phyloP scores from a whole-genome alignment of 1,140 invertebrate species.

The Listronotus bonariensis region DNA sequence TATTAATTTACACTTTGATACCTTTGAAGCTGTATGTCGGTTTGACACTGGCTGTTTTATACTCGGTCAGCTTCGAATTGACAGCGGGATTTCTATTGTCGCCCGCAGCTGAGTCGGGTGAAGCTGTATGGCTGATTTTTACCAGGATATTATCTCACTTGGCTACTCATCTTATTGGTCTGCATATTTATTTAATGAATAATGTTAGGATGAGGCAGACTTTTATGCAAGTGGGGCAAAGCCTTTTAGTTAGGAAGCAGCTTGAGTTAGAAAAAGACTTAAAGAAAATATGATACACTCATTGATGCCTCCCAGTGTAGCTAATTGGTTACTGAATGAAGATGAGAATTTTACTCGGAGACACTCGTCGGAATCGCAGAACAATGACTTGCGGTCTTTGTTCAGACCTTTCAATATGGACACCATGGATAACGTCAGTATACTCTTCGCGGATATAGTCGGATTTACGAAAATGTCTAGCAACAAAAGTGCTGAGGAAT shows the following conservation, averaged over 20 bases:
- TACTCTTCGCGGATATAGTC: conserved; percentile 97
- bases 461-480: conserved; percentile 98
- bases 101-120: conserved; percentile 43
- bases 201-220: conserved; percentile 90
- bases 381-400: conserved; percentile 76
- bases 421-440: conserved; percentile 94
- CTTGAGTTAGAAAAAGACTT: conserved; percentile 84
- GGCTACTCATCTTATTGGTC: conserved; percentile 88
- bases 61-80: conserved; percentile 83
- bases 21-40: conserved; percentile 88
- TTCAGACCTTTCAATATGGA: conserved; percentile 96
- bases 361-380: conserved; percentile 61
- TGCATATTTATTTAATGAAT: conserved; percentile 93
- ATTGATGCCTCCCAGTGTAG: conserved; percentile 93
- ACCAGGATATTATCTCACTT: conserved; percentile 73
- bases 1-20: conserved; percentile 91
- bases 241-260: conserved; percentile 81
- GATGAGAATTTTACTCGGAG: conserved; percentile 54
- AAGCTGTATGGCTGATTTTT: conserved; percentile 64
- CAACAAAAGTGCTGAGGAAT: conserved; percentile 88
- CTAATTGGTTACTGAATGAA: conserved; percentile 75
- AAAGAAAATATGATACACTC: conserved; percentile 98
- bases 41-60: conserved; percentile 74
- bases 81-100: conserved; percentile 45
- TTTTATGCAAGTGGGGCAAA: conserved; percentile 96